These are phyloP conservation scores for Etia nguti DNA, from an alignment of 2,113 vertebrate genomes.

Conservation along the genomic window DNA sequence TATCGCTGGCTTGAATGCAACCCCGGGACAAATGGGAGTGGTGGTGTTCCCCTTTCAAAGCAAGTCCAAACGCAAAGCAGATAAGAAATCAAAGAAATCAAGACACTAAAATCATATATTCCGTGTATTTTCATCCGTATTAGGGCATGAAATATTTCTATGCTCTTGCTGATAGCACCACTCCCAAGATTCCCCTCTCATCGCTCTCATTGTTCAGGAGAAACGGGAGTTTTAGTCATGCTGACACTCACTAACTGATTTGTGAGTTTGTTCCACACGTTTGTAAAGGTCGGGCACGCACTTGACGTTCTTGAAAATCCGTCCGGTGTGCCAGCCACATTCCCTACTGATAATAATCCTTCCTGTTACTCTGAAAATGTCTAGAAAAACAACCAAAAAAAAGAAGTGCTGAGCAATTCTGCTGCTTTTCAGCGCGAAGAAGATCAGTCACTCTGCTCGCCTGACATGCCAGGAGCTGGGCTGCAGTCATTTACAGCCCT, in stretches of 20 bases:
- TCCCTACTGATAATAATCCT: slow-evolving; percentile 34
- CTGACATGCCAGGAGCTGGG: neutral
- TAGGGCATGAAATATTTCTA: slow-evolving; percentile 32
- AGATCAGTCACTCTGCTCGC: neutral
- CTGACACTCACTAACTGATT: slow-evolving; percentile 35
- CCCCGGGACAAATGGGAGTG: slow-evolving; percentile 30
- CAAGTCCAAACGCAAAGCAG: slow-evolving; percentile 25
- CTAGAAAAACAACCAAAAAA: neutral
- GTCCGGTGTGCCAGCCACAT: slow-evolving; percentile 25
- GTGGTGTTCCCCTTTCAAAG: slow-evolving; percentile 24
- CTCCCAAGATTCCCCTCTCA: slow-evolving; percentile 36
- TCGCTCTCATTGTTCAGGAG: slow-evolving; percentile 32
- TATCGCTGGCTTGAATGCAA: neutral
- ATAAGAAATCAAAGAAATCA: slow-evolving; percentile 30
- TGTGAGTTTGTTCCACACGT: slow-evolving; percentile 52
- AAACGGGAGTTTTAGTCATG: slow-evolving; percentile 21
- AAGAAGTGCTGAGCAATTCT: neutral
- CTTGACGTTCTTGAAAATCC: slow-evolving; percentile 47
- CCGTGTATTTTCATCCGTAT: slow-evolving; percentile 7
- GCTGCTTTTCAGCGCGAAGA: neutral
- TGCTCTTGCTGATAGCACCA: slow-evolving; percentile 7
- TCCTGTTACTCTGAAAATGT: slow-evolving; percentile 24
- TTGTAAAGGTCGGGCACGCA: slow-evolving; percentile 38
- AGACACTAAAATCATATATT: slow-evolving; percentile 2
- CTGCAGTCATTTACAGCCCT: neutral